A percentile compares a stretch with the other conserved stretches of the same genome.
These are phyloP conservation scores for Agrilus planipennis DNA, from an alignment of 1,140 invertebrate species.

Conservation along the genomic window DNA sequence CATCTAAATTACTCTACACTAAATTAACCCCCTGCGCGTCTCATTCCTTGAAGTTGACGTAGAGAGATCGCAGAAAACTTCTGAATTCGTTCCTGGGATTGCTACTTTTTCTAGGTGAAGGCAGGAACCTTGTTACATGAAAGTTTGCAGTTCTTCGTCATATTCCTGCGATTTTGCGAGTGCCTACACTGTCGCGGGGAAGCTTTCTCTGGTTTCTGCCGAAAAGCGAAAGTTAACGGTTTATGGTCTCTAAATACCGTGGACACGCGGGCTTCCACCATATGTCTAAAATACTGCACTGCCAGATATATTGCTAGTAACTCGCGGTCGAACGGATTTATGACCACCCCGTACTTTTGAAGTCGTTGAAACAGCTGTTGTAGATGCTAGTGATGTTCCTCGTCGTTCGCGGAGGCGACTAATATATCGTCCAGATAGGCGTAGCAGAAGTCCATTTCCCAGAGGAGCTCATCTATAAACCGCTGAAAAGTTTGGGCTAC, in stretches of 20 bases:
- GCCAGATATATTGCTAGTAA: slow-evolving; percentile 33
- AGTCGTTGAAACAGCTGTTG: slow-evolving; percentile 1
- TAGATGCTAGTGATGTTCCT: slow-evolving; percentile 6
- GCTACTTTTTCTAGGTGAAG: too few species aligned
- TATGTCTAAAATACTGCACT: slow-evolving; percentile 19
- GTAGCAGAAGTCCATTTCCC: slow-evolving; percentile 26
- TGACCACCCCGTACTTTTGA: slow-evolving; percentile 11
- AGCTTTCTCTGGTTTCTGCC: slow-evolving; percentile 15
- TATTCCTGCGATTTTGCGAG: too few species aligned
- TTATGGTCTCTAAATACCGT: slow-evolving; percentile 15
- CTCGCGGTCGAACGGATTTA: slow-evolving; percentile 19
- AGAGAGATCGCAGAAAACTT: too few species aligned
- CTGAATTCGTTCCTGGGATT: too few species aligned
- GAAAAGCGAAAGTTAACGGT: slow-evolving; percentile 10
- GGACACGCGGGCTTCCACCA: slow-evolving; percentile 24
- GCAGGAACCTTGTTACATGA: too few species aligned
- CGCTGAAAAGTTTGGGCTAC: slow-evolving; percentile 38
- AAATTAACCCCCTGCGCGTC: too few species aligned
- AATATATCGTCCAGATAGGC: slow-evolving; percentile 44
- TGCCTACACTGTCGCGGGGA: slow-evolving; percentile 23
- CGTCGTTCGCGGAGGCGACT: slow-evolving; percentile 32
- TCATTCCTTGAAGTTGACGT: too few species aligned
- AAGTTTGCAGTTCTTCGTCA: too few species aligned
- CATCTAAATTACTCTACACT: too few species aligned
- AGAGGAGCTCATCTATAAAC: slow-evolving; percentile 35